Conservation (phyloP, 2,113 vertebrate species). For the Vimba vimba region DNA sequence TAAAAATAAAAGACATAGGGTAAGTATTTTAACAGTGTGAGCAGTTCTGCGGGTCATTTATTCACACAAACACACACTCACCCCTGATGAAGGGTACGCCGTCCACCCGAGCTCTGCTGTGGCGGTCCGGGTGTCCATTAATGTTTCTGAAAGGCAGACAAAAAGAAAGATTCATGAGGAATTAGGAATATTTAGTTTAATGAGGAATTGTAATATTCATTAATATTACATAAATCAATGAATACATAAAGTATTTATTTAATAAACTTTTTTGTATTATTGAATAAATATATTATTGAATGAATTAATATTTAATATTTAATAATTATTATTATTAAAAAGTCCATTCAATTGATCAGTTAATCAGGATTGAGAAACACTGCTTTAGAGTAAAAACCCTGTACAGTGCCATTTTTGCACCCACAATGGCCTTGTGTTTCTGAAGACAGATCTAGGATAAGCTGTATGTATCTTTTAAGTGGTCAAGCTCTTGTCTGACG, state of each 20-base stretch:
- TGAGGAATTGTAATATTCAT: too few relatives aligned
- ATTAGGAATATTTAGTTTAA: neutral
- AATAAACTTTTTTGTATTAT: too few relatives aligned
- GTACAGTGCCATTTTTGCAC: neutral
- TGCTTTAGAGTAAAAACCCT: neutral
- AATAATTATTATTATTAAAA: too few relatives aligned
- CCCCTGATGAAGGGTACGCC: conserved; percentile 94
- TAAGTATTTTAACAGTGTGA: conserved; percentile 7
- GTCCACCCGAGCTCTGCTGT: conserved; percentile 99
- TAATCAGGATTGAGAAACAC: neutral
- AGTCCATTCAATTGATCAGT: too few relatives aligned
- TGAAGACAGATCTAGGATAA: conserved; percentile 24
- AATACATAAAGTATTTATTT: too few relatives aligned
- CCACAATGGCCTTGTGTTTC: neutral
- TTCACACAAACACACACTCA: conserved; percentile 74
- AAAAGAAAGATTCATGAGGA: conserved; percentile 33
- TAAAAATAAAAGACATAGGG: neutral
- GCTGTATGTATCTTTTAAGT: neutral
- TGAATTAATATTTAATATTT: too few relatives aligned
- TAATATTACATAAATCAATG: too few relatives aligned
- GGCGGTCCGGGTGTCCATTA: conserved; percentile 97
- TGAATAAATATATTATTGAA: too few relatives aligned
- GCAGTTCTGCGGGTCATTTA: neutral
- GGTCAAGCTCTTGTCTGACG: conserved; percentile 10
- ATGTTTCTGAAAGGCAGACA: conserved; percentile 82